Percentiles rank a stretch among this genome's conserved stretches.
phyloP scores from a whole-genome alignment of 2,113 vertebrate species.

The Herpailurus yagouaroundi region DNA sequence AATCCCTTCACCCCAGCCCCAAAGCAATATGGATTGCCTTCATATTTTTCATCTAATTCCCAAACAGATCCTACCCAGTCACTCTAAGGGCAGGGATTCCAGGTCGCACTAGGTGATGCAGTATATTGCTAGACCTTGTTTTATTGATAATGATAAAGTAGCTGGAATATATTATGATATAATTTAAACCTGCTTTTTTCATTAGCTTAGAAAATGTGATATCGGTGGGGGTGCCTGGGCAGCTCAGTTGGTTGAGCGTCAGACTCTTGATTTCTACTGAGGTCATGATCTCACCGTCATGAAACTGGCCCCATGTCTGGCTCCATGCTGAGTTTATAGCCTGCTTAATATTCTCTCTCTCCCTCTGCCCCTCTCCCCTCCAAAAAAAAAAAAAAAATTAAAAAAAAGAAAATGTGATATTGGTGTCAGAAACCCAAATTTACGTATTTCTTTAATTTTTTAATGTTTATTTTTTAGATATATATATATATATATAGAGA shows the following conservation, averaged over 20 bases:
- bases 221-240: not conserved
- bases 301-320: no score
- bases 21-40: not conserved
- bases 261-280: no score
- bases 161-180: not conserved
- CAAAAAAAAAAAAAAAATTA: no score
- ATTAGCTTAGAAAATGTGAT: not conserved
- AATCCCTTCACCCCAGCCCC: accelerated
- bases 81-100: not conserved
- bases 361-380: no score
- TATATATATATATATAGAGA: no score
- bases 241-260: no score
- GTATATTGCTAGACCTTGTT: not conserved
- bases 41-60: not conserved
- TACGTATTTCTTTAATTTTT: not conserved
- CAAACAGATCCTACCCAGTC: not conserved
- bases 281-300: no score
- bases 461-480: not conserved
- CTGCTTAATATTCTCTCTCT: no score
- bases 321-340: no score
- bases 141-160: not conserved
- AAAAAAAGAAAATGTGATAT: not conserved
- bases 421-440: not conserved
- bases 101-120: not conserved
- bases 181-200: not conserved